Conservation (phyloP, 2,797 vertebrate species). For the Nyctibius grandis region DNA sequence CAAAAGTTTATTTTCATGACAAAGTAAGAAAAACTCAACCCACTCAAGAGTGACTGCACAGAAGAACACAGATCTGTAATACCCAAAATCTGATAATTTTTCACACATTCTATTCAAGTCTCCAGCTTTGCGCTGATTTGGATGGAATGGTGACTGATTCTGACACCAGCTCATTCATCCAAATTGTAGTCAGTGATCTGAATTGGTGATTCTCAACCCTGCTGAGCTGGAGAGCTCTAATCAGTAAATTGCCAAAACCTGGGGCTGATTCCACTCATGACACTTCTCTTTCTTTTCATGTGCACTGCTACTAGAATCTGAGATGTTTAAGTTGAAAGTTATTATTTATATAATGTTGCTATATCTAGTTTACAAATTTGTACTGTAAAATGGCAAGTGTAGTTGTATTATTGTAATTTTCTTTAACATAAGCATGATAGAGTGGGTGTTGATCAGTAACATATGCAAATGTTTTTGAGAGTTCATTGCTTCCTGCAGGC, state of each 20-base stretch:
- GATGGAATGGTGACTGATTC: not conserved
- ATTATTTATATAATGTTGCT: not conserved
- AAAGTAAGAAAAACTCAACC: not conserved
- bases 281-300: not conserved
- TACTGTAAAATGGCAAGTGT: not conserved
- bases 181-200: not conserved
- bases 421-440: not conserved
- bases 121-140: not conserved
- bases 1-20: not conserved
- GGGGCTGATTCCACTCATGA: not conserved
- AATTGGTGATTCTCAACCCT: not conserved
- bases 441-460: not conserved
- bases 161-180: not conserved
- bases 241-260: not conserved
- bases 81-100: not conserved
- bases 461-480: not conserved
- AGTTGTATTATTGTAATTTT: not conserved
- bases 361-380: not conserved
- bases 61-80: not conserved
- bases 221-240: not conserved
- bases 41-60: not conserved
- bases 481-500: not conserved
- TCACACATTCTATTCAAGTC: not conserved
- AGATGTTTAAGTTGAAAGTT: not conserved
- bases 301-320: not conserved